These are phyloP conservation scores for Myrmecophaga tridactyla DNA, from an alignment of 2,113 vertebrate genomes.

Conservation along the genomic window DNA sequence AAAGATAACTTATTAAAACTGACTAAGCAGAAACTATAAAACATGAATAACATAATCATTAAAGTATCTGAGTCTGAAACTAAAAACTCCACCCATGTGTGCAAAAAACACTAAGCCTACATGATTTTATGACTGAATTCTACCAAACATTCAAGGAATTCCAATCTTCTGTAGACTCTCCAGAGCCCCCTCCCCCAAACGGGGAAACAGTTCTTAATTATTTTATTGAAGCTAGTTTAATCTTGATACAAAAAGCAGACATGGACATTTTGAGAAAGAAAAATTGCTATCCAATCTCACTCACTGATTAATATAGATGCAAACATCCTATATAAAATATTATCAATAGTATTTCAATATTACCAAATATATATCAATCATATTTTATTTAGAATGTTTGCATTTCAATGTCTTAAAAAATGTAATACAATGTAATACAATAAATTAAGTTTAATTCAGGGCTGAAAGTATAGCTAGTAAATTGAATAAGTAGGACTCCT, in stretches of 20 bases:
- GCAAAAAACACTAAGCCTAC: background rate
- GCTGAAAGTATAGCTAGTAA: slow-evolving; percentile 26
- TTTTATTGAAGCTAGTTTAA: background rate
- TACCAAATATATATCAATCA: background rate
- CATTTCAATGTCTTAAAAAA: slow-evolving; percentile 39
- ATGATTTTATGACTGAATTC: slow-evolving; percentile 27
- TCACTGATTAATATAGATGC: slow-evolving; percentile 7
- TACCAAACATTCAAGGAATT: slow-evolving; percentile 48
- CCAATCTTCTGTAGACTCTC: background rate
- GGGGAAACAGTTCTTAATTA: background rate
- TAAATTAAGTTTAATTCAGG: slow-evolving; percentile 20
- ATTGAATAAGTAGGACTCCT: slow-evolving; percentile 2
- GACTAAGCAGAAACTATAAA: slow-evolving; percentile 20
- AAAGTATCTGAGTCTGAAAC: slow-evolving; percentile 32
- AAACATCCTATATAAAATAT: slow-evolving; percentile 34
- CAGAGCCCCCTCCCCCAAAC: background rate
- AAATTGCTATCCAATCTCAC: background rate
- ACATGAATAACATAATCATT: slow-evolving; percentile 21
- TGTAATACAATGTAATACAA: background rate
- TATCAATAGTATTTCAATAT: slow-evolving; percentile 5
- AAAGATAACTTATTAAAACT: slow-evolving; percentile 32
- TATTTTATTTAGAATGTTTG: slow-evolving; percentile 34
- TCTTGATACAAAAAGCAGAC: slow-evolving; percentile 19
- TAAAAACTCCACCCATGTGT: slow-evolving; percentile 28
- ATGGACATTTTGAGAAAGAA: background rate